phyloP scores from a whole-genome alignment of 2,113 vertebrate genomes.

The Chaenocephalus aceratus region DNA sequence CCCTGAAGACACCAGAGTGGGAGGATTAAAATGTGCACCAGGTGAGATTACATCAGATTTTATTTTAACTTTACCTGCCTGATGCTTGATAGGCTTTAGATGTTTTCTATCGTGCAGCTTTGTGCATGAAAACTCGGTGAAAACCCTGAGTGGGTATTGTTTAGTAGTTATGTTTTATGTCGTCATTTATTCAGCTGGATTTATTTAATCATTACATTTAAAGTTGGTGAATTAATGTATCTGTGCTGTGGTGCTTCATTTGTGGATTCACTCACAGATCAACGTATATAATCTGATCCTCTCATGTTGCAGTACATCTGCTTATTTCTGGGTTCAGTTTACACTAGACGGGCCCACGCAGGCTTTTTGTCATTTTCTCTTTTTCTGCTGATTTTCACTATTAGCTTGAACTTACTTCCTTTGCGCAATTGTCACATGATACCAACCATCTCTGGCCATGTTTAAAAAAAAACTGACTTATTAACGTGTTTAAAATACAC shows the following conservation, averaged over 20 bases:
- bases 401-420: neutral
- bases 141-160: neutral
- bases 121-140: neutral
- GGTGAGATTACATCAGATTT: constrained; percentile 35
- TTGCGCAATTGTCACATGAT: constrained; percentile 32
- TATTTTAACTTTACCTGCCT: neutral
- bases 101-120: neutral
- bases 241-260: neutral
- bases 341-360: no score
- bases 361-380: neutral
- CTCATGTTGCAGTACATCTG: neutral
- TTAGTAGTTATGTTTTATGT: neutral
- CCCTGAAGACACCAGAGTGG: neutral
- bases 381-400: constrained; percentile 24
- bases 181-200: neutral
- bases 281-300: constrained; percentile 8
- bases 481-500: neutral
- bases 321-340: constrained; percentile 17
- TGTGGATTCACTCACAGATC: neutral
- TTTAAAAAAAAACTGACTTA: neutral
- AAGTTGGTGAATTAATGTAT: neutral
- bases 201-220: no score
- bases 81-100: accelerated
- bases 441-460: neutral
- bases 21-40: constrained; percentile 65